A percentile compares a stretch with the other conserved stretches of the same genome.
phyloP scores from a whole-genome alignment of 2,113 vertebrate species.

The Dasyornis broadbenti region DNA sequence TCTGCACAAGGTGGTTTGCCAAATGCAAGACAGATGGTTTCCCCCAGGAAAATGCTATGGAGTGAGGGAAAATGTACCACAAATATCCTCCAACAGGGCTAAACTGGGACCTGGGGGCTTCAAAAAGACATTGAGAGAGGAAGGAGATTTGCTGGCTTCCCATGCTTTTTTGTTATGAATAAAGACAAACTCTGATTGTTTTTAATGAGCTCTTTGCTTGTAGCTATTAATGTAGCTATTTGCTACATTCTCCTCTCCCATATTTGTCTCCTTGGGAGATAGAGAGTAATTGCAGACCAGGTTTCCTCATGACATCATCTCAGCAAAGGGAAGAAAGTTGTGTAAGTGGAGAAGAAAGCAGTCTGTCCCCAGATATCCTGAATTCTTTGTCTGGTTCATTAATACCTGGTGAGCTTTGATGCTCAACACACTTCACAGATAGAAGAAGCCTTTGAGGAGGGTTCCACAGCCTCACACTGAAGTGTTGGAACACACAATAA shows the following conservation, averaged over 20 bases:
- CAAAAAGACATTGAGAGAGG: background rate
- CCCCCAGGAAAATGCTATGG: background rate
- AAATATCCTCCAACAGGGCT: background rate
- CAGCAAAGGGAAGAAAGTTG: background rate
- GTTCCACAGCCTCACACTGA: background rate
- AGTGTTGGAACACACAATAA: constrained; percentile 4
- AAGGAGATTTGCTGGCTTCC: background rate
- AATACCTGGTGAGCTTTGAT: constrained; percentile 24
- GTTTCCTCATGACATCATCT: background rate
- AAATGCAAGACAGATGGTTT: background rate
- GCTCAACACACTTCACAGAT: background rate
- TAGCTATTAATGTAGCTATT: too few relatives aligned
- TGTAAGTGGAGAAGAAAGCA: background rate
- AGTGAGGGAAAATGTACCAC: background rate
- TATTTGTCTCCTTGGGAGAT: background rate
- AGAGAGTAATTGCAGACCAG: background rate
- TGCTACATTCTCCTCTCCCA: background rate
- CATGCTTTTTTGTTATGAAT: background rate
- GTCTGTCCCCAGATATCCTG: background rate
- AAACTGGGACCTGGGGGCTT: background rate
- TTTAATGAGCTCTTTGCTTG: background rate
- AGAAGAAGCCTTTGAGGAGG: constrained; percentile 14
- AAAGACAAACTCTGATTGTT: background rate
- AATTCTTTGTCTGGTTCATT: constrained; percentile 3
- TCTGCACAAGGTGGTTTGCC: background rate